Base-by-base conservation (phyloP, 1,140 invertebrate genomes). In the Varroa destructor region DNA sequence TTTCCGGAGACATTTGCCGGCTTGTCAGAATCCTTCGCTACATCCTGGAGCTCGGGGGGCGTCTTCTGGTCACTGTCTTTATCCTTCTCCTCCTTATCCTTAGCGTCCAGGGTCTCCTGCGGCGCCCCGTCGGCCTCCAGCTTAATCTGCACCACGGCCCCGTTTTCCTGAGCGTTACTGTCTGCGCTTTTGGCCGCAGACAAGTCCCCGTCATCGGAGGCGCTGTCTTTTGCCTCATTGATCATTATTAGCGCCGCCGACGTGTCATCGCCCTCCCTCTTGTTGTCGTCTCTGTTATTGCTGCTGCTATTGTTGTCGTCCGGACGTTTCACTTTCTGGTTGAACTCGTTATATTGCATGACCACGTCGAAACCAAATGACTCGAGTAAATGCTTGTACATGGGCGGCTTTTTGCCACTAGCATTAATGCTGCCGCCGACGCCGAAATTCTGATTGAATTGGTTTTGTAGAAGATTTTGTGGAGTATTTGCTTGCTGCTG, bases 301-400 rank as follows among this genome's bases (percentile, higher is more conserved):
- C 71, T 73, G 42, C 77, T 74, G 61, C 75, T 74, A 6, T 74
- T 72, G n/a, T 77, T 75, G 25, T 55, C 54, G 14, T 75, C 75
- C 25, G 75, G 74, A 57, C 75, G 75, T 42, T 74, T 75, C 51
- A 57, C 55, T 77, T 86, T 84, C 78, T 90, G 88, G 77, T 90
- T 88, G 77, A 89, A 89, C 78, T 94, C 91, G 81, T 93, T 93
- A 79, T 93, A 94, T 80, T 95, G 92, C 90, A 94, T 93, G 3
- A 95, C 91, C 74, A 95, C 85, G 78, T 95, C 92, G 80, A 94
- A 93, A 1, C 93, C 93, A 80, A 91, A 93, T 75, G 89, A 92
- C 80, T 94, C 91, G 43, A 95, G 79, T 36, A 95, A 81, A 81
- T 90, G 89, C 79, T 91, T 90, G 80, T 93, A 91, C n/a, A 77